A percentile compares a stretch with the other conserved stretches of the same genome.
These are phyloP conservation scores for Argentina silus DNA, from an alignment of 2,797 vertebrate species.

Conservation along the genomic window DNA sequence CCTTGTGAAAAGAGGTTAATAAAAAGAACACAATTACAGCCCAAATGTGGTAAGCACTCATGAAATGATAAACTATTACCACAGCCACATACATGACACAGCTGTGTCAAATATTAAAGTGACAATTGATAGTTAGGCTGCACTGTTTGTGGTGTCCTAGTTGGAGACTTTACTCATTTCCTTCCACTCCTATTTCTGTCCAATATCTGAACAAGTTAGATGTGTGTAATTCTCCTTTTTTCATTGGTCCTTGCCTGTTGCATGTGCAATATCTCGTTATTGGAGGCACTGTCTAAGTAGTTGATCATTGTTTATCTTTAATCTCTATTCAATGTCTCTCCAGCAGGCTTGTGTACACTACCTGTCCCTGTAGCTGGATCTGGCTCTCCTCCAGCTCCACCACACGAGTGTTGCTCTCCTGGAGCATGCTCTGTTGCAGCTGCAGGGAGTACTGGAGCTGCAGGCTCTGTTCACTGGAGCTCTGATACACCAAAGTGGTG, in stretches of 20 bases:
- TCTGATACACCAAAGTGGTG: conserved; percentile 77
- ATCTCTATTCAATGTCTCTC: neutral
- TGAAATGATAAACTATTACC: conserved; percentile 32
- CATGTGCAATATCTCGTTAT: no score
- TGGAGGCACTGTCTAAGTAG: neutral
- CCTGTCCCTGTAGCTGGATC: conserved; percentile 86
- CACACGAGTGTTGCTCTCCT: conserved; percentile 84
- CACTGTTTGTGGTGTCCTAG: no score
- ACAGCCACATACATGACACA: no score
- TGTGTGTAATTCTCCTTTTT: neutral
- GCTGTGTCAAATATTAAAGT: no score
- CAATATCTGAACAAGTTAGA: no score
- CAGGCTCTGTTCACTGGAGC: conserved; percentile 82
- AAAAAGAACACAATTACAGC: neutral
- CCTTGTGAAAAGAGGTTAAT: conserved; percentile 15
- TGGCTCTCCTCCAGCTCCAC: conserved; percentile 93
- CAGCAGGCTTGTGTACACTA: conserved; percentile 34
- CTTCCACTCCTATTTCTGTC: no score
- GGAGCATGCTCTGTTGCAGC: conserved; percentile 91
- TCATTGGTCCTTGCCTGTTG: neutral
- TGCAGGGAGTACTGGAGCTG: conserved; percentile 87
- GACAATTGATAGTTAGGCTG: no score
- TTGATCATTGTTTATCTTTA: no score
- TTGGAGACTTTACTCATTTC: no score
- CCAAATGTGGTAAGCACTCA: conserved; percentile 23